Base-by-base conservation (phyloP, 2,797 vertebrate genomes). In the Pantherophis alleghaniensis region DNA sequence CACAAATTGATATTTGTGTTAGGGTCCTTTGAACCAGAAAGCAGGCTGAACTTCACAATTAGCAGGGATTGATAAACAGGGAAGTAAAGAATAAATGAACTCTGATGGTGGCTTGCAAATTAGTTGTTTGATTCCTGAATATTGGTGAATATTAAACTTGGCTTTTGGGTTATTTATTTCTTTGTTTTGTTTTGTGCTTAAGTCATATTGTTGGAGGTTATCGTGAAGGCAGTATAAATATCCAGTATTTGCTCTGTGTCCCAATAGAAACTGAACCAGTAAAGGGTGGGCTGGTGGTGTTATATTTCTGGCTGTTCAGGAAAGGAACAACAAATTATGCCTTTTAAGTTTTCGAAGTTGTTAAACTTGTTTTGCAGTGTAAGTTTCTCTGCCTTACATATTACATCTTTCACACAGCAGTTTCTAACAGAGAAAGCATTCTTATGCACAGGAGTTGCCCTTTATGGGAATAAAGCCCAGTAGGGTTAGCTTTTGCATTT, bases 401-500 rank as follows among this genome's bases (percentile, higher is more conserved):
- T 87, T 95, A 93, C 89, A 95, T 95, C 93, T 94, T 91, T 88
- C 24, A 90, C 86, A 14, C 32, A 90, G 61, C 83, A 56, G 56
- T 91, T 88, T 63, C 90, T 95, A 74, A 92, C 53, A 93, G 92
- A 94, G 37, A 89, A 91, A 90, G 90, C 18, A 90, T 0, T 59
- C 59, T 37, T 60, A 61, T 93, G 88, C 26, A 11, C 86, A 92
- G 86, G 86, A 86, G 55, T 60, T 94, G 69, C 51, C 57, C 66
- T 91, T 92, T 66, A 61, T 89, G 91, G 56, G 53, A 55, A n/a
- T 74, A 42, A 16, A 86, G 92, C 90, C 94, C 53, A 90, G 16
- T 88, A 94, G 95, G 92, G 53, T 90, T 91, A 91, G 95, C 96
- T 96, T 95, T 95, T 95, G 87, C 0, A 0, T 95, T 95, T 95